Conservation (phyloP, 2,797 vertebrate species). For the Hafferia zeledoni region DNA sequence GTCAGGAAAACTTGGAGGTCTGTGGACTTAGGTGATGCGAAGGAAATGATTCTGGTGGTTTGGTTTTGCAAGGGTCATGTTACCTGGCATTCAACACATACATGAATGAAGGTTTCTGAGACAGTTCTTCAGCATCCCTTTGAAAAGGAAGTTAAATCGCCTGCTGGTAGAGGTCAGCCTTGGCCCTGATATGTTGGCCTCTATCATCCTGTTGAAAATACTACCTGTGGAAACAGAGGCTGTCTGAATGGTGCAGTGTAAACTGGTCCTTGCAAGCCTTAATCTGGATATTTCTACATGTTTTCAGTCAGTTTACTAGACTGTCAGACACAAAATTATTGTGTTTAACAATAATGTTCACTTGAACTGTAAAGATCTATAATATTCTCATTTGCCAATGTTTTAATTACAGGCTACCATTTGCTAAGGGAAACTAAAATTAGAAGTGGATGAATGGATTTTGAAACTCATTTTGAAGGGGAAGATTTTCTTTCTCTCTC, state of each 20-base stretch:
- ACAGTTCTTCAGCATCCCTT: background rate
- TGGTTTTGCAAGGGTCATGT: background rate
- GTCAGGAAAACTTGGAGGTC: background rate
- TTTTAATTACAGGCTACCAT: slow-evolving; percentile 75
- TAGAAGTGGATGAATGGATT: slow-evolving; percentile 73
- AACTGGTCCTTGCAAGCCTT: background rate
- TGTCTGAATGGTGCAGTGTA: background rate
- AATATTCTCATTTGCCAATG: slow-evolving; percentile 73
- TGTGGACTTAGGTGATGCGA: background rate
- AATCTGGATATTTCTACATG: background rate
- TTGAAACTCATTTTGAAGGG: slow-evolving; percentile 65
- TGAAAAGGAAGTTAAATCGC: background rate
- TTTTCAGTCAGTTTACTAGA: slow-evolving; percentile 44
- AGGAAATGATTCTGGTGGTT: background rate
- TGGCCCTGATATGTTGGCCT: background rate
- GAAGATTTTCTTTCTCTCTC: slow-evolving; percentile 32
- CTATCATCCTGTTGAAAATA: background rate
- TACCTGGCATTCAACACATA: background rate
- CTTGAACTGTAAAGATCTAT: slow-evolving; percentile 65
- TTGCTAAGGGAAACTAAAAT: slow-evolving; percentile 71
- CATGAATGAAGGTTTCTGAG: background rate
- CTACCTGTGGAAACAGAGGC: background rate
- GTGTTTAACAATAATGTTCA: slow-evolving; percentile 57
- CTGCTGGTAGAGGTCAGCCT: slow-evolving; percentile 13
- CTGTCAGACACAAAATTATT: slow-evolving; percentile 53